Percentiles rank a stretch among this genome's conserved stretches.
These are phyloP conservation scores for Ophion ventricosus DNA, from an alignment of 2,888 invertebrate genomes.

Conservation along the genomic window DNA sequence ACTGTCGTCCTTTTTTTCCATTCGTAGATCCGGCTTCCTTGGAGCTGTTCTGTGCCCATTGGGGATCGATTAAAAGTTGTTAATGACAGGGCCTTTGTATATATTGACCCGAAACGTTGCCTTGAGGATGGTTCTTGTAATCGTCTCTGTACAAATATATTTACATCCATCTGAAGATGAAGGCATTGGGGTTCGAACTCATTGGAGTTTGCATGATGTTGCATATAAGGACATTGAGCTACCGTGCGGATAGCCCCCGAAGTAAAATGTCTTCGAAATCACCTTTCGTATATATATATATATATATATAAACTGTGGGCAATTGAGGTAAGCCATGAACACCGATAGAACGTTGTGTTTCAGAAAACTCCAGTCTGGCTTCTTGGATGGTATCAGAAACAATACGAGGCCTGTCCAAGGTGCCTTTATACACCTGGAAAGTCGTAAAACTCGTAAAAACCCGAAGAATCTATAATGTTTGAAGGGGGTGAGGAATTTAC, in stretches of 20 bases:
- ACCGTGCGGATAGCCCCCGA: not conserved
- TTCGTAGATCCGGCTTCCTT: not conserved
- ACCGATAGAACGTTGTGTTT: slow-evolving; percentile 45
- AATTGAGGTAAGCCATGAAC: slow-evolving; percentile 74
- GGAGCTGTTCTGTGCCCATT: not conserved
- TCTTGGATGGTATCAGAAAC: slow-evolving; percentile 61
- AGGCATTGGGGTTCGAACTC: not conserved
- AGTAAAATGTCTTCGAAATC: not conserved
- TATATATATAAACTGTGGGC: slow-evolving; percentile 77
- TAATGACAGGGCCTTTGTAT: too few species aligned
- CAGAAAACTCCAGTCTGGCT: slow-evolving; percentile 72
- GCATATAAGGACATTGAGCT: not conserved
- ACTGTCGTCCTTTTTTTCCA: not conserved
- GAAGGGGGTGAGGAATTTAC: slow-evolving; percentile 32
- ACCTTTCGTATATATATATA: not conserved
- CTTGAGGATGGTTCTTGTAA: not conserved
- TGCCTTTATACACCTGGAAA: slow-evolving; percentile 26
- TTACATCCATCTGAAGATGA: not conserved
- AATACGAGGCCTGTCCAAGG: slow-evolving; percentile 59
- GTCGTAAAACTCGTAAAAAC: slow-evolving; percentile 78
- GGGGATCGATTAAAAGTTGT: not conserved
- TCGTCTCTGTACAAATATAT: not conserved
- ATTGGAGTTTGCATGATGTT: too few species aligned
- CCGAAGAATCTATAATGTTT: slow-evolving; percentile 65
- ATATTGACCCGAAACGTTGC: not conserved